Base-by-base conservation (phyloP, 2,113 vertebrate species). In the Leptobrachium ailaonicum region DNA sequence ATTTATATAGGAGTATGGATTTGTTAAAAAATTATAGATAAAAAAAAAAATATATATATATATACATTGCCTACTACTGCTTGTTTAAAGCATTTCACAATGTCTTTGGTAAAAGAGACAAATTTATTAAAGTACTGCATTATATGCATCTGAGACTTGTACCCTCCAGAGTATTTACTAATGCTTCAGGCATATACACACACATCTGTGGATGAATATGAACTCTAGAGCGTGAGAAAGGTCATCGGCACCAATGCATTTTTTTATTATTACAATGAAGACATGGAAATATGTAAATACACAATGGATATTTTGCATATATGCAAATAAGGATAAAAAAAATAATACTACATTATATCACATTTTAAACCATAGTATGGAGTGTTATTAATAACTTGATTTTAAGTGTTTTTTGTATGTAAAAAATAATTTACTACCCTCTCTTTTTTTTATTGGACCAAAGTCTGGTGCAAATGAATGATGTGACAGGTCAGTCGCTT, bases 141-240 rank as follows among this genome's bases (percentile, higher is more conserved):
- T 60, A 60, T 60, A 3, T 12, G 56, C 13, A 14, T 60, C 56
- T 60, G 56, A 60, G 56, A 10, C 56, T 60, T 12, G 10, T 3
- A 10, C 56, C 56, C 56, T 60, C 56, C 13, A 10, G 56, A 60
- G 56, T 60, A 60, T 60, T 60, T 60, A 60, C 56, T 60, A 60
- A 60, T 12, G 56, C 56, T 60, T 14, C 56, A 60, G 56, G 56
- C 56, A 60, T 60, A 60, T 12, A 60, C 56, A 60, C 56, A 60
- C 56, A 60, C 56, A 60, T 60, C 56, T 60, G 56, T 60, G 56
- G 56, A 60, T 60, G 56, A 4, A 8, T 14, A 12, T 60, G 56
- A 60, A 60, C 56, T 60, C 13, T 60, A 12, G 56, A 60, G 56
- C 56, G 56, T 60, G 56, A 60, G 56, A 60, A 60, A 60, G 56